Conservation (phyloP, 1,140 invertebrate species). For the Leptoteleia sp. region DNA sequence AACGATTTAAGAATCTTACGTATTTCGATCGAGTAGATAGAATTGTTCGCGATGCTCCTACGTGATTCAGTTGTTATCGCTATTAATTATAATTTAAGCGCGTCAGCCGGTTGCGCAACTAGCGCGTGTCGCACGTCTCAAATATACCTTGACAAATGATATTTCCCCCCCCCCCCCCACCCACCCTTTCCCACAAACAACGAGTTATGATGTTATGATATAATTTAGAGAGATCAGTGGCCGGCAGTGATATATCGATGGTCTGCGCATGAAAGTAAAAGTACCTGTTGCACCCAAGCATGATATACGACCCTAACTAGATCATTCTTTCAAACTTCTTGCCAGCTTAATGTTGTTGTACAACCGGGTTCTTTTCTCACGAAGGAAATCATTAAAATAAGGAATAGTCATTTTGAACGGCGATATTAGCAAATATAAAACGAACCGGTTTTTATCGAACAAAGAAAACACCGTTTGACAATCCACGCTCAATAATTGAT, state of each 20-base stretch:
- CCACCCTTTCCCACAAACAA: conserved; percentile 18
- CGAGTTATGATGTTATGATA: conserved; percentile 58
- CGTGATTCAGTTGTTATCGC: conserved; percentile 19
- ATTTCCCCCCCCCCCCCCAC: no score
- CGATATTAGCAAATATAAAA: neutral
- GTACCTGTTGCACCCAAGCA: conserved; percentile 57
- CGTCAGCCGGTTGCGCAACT: conserved; percentile 48
- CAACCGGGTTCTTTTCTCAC: conserved; percentile 25
- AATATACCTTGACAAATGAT: conserved; percentile 50
- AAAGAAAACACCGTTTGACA: no score
- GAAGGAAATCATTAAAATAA: conserved; percentile 6
- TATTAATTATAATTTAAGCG: conserved; percentile 26
- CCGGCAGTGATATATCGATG: conserved; percentile 59
- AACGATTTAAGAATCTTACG: neutral
- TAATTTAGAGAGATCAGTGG: conserved; percentile 61
- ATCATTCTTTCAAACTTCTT: conserved; percentile 53
- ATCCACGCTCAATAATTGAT: no score
- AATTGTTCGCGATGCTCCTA: conserved; percentile 8
- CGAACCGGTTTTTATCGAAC: no score
- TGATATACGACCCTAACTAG: conserved; percentile 60
- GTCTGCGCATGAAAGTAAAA: conserved; percentile 57
- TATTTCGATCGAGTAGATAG: neutral
- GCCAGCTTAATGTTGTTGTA: conserved; percentile 20
- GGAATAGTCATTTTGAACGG: neutral
- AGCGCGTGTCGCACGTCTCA: conserved; percentile 19